Percentiles rank a stretch among this genome's conserved stretches.
Conservation (phyloP, 1,140 invertebrate species). For the Lethrus apterus region DNA sequence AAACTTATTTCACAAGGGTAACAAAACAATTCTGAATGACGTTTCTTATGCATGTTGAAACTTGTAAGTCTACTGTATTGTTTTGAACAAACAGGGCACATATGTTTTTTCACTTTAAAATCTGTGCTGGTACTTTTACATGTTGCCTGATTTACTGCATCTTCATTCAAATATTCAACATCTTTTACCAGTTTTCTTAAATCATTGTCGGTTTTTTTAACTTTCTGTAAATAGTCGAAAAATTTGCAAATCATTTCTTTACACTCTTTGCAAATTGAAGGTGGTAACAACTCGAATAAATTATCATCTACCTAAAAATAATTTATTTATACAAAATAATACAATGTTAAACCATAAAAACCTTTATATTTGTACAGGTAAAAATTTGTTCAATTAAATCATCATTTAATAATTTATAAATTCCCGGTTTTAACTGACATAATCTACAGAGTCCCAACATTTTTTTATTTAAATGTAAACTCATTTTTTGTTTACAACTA, state of each 20-base stretch:
- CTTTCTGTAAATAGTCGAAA: too few relatives aligned
- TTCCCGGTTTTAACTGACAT: background rate
- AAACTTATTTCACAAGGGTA: conserved; percentile 2
- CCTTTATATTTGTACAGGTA: conserved; percentile 2
- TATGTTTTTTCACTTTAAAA: conserved; percentile 1
- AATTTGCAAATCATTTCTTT: too few relatives aligned
- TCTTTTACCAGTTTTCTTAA: too few relatives aligned
- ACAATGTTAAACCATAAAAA: background rate
- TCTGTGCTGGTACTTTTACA: conserved; percentile 3
- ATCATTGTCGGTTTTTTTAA: too few relatives aligned
- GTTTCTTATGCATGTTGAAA: conserved; percentile 8
- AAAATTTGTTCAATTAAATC: conserved; percentile 4
- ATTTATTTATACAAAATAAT: too few relatives aligned
- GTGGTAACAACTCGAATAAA: too few relatives aligned
- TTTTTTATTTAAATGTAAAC: too few relatives aligned
- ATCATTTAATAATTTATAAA: background rate
- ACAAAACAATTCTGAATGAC: conserved; percentile 14
- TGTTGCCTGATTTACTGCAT: too few relatives aligned
- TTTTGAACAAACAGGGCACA: conserved; percentile 11
- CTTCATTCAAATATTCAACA: too few relatives aligned
- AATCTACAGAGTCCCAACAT: conserved; percentile 2
- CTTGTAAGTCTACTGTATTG: conserved; percentile 1
- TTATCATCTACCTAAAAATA: too few relatives aligned
- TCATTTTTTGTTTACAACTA: too few relatives aligned
- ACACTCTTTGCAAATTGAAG: too few relatives aligned